phyloP scores from a whole-genome alignment of 2,113 vertebrate species.

The rabbit (Oryctolagus cuniculus) region DNA sequence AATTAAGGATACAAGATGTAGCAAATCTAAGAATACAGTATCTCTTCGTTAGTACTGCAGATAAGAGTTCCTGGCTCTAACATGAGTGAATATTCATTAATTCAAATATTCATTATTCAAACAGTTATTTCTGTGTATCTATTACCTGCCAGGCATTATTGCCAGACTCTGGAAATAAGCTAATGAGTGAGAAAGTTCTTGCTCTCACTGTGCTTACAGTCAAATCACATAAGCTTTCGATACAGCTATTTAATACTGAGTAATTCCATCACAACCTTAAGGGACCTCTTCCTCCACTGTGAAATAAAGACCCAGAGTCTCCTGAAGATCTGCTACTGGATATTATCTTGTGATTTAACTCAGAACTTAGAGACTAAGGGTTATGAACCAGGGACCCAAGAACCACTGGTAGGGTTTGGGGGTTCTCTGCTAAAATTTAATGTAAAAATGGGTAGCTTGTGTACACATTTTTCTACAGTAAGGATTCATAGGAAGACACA shows the following conservation, averaged over 20 bases:
- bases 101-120: neutral
- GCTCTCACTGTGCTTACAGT: neutral
- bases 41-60: neutral
- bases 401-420: neutral
- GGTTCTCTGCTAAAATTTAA: neutral
- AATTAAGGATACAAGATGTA: neutral
- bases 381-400: neutral
- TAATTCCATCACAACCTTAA: neutral
- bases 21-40: neutral
- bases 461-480: slow-evolving; percentile 25
- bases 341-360: neutral
- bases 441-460: neutral
- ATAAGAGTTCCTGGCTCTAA: neutral
- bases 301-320: neutral
- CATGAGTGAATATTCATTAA: neutral
- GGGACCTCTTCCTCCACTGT: neutral
- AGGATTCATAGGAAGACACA: neutral
- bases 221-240: neutral
- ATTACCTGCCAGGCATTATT: neutral
- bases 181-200: neutral
- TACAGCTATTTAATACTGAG: neutral
- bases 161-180: neutral
- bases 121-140: neutral
- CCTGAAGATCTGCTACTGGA: neutral
- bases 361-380: neutral